A percentile compares a stretch with the other conserved stretches of the same genome.
Evolutionary conservation across 2,113 vertebrate species (phyloP).

Genomic region (Alectura lathami): DNA sequence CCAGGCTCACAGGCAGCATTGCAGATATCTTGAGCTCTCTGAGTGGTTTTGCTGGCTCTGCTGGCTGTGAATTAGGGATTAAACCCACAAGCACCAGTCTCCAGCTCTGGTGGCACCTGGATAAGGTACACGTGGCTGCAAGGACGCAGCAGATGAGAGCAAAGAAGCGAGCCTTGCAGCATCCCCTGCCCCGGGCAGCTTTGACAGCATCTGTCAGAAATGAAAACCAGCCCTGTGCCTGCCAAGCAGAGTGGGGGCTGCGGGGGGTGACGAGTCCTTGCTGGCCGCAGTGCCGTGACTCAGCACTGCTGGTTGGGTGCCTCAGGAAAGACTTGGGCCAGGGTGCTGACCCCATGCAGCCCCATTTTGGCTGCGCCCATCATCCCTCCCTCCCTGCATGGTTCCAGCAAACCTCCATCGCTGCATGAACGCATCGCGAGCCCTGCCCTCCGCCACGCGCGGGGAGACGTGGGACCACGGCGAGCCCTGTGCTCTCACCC

Average conservation of each 20-base stretch:
- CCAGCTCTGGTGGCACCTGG: neutral
- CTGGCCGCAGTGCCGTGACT: neutral
- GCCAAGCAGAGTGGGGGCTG: neutral
- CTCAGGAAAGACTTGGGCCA: neutral
- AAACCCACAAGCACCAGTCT: neutral
- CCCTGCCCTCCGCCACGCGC: rapidly evolving
- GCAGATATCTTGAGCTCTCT: neutral
- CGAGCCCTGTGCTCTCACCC: slow-evolving; percentile 17
- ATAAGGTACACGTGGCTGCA: neutral
- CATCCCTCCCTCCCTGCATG: neutral
- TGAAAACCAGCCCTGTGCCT: neutral
- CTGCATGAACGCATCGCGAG: too few relatives aligned
- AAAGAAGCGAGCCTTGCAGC: neutral
- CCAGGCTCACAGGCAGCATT: neutral
- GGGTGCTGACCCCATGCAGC: rapidly evolving
- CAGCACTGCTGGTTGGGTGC: slow-evolving; percentile 11
- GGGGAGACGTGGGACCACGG: neutral
- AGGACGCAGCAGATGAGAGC: neutral
- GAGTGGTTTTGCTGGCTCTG: neutral
- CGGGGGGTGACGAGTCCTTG: neutral
- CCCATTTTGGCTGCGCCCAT: rapidly evolving
- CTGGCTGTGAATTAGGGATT: neutral
- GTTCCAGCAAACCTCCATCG: neutral
- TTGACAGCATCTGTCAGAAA: slow-evolving; percentile 7
- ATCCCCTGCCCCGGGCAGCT: neutral